These are phyloP conservation scores for Nycticebus coucang DNA, from an alignment of 2,113 vertebrate genomes.

Conservation along the genomic window DNA sequence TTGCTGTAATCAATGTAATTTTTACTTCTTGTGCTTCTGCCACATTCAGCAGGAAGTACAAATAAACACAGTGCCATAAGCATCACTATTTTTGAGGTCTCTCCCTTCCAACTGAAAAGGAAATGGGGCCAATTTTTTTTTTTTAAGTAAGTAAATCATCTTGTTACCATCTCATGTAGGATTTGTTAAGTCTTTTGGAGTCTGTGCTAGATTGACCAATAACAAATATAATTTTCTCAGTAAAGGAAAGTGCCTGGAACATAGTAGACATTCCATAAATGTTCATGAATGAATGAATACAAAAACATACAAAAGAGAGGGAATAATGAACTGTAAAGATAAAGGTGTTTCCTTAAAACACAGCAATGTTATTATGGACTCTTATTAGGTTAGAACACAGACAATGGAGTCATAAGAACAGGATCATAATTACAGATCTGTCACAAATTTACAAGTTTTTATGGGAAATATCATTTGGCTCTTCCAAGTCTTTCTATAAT, in stretches of 20 bases:
- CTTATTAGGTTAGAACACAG: not conserved
- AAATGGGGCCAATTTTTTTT: not conserved
- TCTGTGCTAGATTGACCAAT: not conserved
- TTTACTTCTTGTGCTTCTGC: not conserved
- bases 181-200: not conserved
- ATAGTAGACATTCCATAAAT: not conserved
- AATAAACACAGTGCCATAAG: not conserved
- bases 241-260: not conserved
- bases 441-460: not conserved
- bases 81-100: not conserved
- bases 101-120: not conserved
- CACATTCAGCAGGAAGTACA: not conserved
- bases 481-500: not conserved
- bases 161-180: not conserved
- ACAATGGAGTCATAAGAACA: not conserved
- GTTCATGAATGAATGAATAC: not conserved
- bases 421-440: not conserved
- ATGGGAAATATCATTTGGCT: conserved; percentile 1
- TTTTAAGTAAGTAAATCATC: not conserved
- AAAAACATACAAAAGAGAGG: not conserved
- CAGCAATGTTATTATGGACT: not conserved
- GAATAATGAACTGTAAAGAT: not conserved
- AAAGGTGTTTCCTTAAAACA: not conserved
- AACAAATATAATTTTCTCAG: conserved; percentile 32
- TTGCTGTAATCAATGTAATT: not conserved